Conservation (phyloP, 2,113 vertebrate species). For the Tiliqua scincoides region DNA sequence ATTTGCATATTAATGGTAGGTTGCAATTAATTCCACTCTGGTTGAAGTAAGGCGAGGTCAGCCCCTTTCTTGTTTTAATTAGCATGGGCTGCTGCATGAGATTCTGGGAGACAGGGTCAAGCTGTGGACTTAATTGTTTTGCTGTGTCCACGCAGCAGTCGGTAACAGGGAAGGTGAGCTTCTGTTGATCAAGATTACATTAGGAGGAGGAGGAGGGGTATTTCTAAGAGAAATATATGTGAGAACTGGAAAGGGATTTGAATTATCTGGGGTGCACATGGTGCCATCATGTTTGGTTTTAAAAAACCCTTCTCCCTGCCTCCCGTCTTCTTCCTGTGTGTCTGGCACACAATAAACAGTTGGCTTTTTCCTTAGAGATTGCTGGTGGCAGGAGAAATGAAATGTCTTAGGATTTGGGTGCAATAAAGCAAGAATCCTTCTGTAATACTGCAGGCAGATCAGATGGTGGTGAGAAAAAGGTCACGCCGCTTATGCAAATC, state of each 20-base stretch:
- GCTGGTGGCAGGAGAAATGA: conserved; percentile 6
- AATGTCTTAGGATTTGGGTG: conserved; percentile 11
- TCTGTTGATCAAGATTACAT: background rate
- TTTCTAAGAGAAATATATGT: background rate
- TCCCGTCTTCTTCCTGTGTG: background rate
- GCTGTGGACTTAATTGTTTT: conserved; percentile 12
- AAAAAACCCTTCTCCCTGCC: background rate
- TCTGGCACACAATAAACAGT: background rate
- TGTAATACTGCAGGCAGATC: conserved; percentile 15
- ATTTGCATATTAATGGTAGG: background rate
- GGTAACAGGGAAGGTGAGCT: background rate
- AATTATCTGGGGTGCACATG: background rate
- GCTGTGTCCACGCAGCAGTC: background rate
- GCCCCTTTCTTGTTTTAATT: conserved; percentile 54
- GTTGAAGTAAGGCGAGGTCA: conserved; percentile 34
- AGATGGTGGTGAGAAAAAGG: conserved; percentile 8
- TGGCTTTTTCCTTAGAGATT: background rate
- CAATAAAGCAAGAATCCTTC: conserved; percentile 15
- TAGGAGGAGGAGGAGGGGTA: background rate
- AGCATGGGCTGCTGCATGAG: background rate
- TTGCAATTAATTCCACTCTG: conserved; percentile 59
- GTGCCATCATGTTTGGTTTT: background rate
- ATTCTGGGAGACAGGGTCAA: background rate
- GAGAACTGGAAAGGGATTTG: background rate
- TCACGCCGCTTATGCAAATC: conserved; percentile 13